Percentiles rank a stretch among this genome's conserved stretches.
Evolutionary conservation across 2,113 vertebrate genomes (phyloP).

Genomic region (Aldabrachelys gigantea): DNA sequence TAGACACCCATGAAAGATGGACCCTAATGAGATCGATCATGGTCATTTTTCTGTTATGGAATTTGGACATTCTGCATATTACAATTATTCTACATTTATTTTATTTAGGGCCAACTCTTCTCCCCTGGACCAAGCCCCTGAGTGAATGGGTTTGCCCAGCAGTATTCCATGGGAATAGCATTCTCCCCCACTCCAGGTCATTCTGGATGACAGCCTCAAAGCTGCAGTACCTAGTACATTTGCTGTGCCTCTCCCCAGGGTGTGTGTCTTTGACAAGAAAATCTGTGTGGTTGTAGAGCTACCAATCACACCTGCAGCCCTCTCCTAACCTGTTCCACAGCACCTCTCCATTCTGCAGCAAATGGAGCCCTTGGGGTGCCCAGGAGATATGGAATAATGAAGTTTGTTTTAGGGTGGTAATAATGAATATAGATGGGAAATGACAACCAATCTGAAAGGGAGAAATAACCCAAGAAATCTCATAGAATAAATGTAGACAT

Average conservation of each 20-base stretch:
- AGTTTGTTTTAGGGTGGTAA: not conserved
- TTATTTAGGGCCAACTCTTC: not conserved
- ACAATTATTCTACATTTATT: not conserved
- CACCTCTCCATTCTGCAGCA: not conserved
- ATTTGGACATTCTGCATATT: not conserved
- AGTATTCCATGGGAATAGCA: not conserved
- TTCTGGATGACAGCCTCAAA: not conserved
- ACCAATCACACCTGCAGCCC: not conserved
- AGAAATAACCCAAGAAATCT: not conserved
- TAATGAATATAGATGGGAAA: not conserved
- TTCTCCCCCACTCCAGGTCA: not conserved
- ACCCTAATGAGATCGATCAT: not conserved
- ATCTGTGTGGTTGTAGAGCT: not conserved
- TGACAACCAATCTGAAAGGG: not conserved
- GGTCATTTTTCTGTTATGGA: not conserved
- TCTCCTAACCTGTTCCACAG: not conserved
- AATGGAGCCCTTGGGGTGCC: not conserved
- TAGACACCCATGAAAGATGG: not conserved
- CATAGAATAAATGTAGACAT: not conserved
- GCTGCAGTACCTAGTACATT: not conserved
- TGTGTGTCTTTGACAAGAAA: too few species aligned
- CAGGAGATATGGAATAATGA: too few species aligned
- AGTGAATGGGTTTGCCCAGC: not conserved
- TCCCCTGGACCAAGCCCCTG: not conserved
- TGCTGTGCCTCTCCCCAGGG: too few species aligned